A percentile compares a stretch with the other conserved stretches of the same genome.
Conservation (phyloP, 2,113 vertebrate genomes). For the Anoura caudifer region DNA sequence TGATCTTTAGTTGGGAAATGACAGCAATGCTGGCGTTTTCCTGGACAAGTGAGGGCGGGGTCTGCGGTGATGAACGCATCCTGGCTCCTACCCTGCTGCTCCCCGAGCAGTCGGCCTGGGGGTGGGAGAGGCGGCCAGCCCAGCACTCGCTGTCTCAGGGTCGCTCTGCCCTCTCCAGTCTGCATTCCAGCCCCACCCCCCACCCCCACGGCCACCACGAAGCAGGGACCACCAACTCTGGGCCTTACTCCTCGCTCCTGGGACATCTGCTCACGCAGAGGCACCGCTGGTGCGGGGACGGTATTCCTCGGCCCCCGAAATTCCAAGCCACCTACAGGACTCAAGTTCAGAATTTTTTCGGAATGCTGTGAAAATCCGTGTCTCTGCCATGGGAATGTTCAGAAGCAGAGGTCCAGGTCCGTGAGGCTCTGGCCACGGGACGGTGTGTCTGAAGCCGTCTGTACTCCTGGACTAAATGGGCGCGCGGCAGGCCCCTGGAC, state of each 20-base stretch:
- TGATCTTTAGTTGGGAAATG: neutral
- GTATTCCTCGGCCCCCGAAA: neutral
- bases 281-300: neutral
- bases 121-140: neutral
- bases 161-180: neutral
- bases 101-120: neutral
- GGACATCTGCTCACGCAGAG: neutral
- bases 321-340: neutral
- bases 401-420: neutral
- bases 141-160: accelerated
- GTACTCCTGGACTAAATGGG: neutral
- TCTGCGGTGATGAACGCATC: neutral
- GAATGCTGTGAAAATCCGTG: conserved; percentile 26
- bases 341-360: conserved; percentile 20
- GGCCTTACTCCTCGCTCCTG: neutral
- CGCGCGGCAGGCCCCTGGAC: accelerated
- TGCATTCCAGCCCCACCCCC: neutral
- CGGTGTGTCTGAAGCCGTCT: neutral
- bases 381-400: neutral
- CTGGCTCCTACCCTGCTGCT: accelerated
- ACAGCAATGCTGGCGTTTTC: neutral
- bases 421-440: neutral
- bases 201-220: too few species aligned
- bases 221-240: neutral
- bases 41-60: neutral